Percentiles rank a stretch among this genome's conserved stretches.
Evolutionary conservation across 92 coral and sea anemone genomes (phyloP).

Genomic region (Heliopora coerulea): DNA sequence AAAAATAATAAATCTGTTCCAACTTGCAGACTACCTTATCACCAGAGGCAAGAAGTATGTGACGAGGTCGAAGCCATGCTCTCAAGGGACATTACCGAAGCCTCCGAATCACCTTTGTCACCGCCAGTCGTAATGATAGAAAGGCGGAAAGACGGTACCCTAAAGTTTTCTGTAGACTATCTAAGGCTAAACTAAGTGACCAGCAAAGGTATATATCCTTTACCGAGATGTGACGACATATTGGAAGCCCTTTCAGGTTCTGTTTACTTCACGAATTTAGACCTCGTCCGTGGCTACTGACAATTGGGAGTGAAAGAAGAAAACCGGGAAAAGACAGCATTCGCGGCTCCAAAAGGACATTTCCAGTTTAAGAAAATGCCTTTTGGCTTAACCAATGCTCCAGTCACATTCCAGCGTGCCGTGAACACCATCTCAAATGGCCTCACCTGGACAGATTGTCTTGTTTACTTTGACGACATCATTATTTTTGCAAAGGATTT

Average conservation of each 20-base stretch:
- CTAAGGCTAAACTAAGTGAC: conserved; percentile 46
- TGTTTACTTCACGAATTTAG: conserved; percentile 35
- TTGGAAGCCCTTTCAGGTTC: conserved; percentile 48
- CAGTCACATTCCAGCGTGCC: conserved; percentile 19
- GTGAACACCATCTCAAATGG: conserved; percentile 4
- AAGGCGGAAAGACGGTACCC: conserved; percentile 1
- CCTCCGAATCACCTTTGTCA: too few species aligned
- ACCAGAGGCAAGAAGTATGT: too few species aligned
- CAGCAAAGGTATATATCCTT: conserved; percentile 44
- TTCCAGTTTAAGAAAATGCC: conserved; percentile 24
- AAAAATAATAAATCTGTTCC: too few species aligned
- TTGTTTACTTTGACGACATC: conserved; percentile 36
- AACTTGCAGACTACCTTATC: too few species aligned
- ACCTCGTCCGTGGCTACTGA: conserved; percentile 31
- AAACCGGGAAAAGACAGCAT: conserved; percentile 30
- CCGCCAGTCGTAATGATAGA: too few species aligned
- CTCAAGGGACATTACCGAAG: too few species aligned
- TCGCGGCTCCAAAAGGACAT: conserved; percentile 25
- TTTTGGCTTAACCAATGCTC: conserved; percentile 26
- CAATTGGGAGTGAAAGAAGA: conserved; percentile 4
- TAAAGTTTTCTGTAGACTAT: conserved; percentile 40
- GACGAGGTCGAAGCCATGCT: too few species aligned
- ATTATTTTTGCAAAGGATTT: conserved; percentile 43
- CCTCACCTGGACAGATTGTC: conserved; percentile 13
- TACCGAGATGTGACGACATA: conserved; percentile 49